Evolutionary conservation across 2,113 vertebrate genomes (phyloP).

Genomic region (Cephalopholis sonnerati): DNA sequence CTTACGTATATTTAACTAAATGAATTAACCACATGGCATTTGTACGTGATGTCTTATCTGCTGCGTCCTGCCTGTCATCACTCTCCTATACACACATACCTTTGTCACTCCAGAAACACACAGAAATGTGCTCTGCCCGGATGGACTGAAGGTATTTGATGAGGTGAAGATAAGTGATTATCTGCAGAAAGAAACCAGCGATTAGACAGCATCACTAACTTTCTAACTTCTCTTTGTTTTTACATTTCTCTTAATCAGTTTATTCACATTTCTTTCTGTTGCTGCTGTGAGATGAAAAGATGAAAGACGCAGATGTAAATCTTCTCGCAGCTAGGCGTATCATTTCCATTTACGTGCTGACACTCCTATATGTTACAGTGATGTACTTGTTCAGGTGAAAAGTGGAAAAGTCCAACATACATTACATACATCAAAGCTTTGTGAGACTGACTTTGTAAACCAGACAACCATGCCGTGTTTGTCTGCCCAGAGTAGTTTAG

Average conservation of each 20-base stretch:
- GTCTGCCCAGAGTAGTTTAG: conserved; percentile 1
- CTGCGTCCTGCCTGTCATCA: not conserved
- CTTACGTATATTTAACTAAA: not conserved
- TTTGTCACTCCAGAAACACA: not conserved
- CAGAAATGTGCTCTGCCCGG: not conserved
- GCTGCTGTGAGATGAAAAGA: not conserved
- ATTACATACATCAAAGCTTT: not conserved
- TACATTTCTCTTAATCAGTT: not conserved
- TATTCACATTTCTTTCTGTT: not conserved
- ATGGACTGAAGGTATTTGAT: not conserved
- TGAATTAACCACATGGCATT: not conserved
- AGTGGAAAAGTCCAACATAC: not conserved
- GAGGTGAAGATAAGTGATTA: not conserved
- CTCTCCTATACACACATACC: not conserved
- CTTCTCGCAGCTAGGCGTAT: not conserved
- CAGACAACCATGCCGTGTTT: not conserved
- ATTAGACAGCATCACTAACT: not conserved
- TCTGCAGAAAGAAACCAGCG: not conserved
- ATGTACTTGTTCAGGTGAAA: not conserved
- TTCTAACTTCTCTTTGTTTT: not conserved
- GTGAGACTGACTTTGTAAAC: not conserved
- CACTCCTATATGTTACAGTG: too few relatives aligned
- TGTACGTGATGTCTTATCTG: not conserved
- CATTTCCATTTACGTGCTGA: not conserved
- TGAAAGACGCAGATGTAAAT: not conserved